A percentile compares a stretch with the other conserved stretches of the same genome.
These are phyloP conservation scores for Phaethon lepturus DNA, from an alignment of 2,113 vertebrate genomes.

Conservation along the genomic window DNA sequence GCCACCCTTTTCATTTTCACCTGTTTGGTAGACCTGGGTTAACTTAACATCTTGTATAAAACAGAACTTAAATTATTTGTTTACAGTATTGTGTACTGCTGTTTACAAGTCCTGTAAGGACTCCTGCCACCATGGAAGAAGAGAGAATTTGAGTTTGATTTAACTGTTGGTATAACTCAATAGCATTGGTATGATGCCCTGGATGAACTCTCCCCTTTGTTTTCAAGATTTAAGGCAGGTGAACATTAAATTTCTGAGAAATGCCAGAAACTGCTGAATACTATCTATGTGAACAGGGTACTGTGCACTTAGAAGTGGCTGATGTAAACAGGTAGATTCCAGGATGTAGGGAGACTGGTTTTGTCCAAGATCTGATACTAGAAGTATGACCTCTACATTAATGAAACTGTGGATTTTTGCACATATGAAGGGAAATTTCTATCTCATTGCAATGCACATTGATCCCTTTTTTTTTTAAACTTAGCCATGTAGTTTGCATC, in stretches of 20 bases:
- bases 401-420: constrained; percentile 65
- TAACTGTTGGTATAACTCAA: constrained; percentile 9
- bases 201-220: constrained; percentile 28
- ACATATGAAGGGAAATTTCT: constrained; percentile 56
- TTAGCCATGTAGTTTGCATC: neutral
- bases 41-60: constrained; percentile 74
- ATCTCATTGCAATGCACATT: constrained; percentile 35
- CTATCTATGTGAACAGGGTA: constrained; percentile 54
- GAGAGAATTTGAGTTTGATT: constrained; percentile 39
- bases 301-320: constrained; percentile 13
- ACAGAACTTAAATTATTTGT: constrained; percentile 76
- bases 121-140: constrained; percentile 73
- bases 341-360: constrained; percentile 39
- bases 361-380: constrained; percentile 20
- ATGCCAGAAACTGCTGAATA: constrained; percentile 52
- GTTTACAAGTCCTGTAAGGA: constrained; percentile 82
- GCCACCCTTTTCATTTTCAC: constrained; percentile 73
- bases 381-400: constrained; percentile 60
- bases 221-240: constrained; percentile 61
- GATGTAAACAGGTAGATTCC: constrained; percentile 36
- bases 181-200: constrained; percentile 4
- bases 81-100: constrained; percentile 85
- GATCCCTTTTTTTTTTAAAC: neutral
- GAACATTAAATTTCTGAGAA: constrained; percentile 32
- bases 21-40: constrained; percentile 69